phyloP scores from a whole-genome alignment of 2,113 vertebrate species.

The Corynorhinus townsendii region DNA sequence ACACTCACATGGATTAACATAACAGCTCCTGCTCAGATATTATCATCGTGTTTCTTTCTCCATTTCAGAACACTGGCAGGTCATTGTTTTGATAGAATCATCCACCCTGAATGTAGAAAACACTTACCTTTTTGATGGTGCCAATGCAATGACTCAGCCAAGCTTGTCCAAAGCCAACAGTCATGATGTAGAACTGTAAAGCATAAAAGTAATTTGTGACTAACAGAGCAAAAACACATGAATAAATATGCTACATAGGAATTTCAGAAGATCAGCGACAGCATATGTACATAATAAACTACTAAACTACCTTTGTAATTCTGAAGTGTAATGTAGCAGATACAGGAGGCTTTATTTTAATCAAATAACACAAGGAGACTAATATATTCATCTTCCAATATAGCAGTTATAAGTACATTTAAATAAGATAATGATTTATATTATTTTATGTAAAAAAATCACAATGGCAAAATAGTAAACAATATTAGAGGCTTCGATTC shows the following conservation, averaged over 20 bases:
- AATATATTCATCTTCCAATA: background rate
- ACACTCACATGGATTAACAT: background rate
- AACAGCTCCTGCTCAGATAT: background rate
- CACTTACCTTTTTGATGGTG: background rate
- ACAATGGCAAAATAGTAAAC: background rate
- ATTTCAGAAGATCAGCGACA: background rate
- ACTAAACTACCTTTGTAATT: background rate
- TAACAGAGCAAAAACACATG: background rate
- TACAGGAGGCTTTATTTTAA: background rate
- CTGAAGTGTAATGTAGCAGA: background rate
- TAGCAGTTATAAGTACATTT: background rate
- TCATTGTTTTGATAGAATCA: conserved; percentile 25
- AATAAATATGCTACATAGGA: background rate
- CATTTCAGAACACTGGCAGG: background rate
- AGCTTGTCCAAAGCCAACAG: background rate
- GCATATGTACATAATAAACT: background rate
- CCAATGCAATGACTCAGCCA: background rate
- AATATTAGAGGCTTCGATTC: background rate
- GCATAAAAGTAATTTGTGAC: conserved; percentile 6
- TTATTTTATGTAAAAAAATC: conserved; percentile 1
- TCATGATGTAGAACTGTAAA: background rate
- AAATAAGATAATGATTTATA: background rate
- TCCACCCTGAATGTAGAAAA: background rate
- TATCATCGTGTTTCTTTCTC: background rate
- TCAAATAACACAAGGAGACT: background rate